Percentiles rank a stretch among this genome's conserved stretches.
These are phyloP conservation scores for Drosophila demipolita DNA, from an alignment of 2,888 invertebrate genomes.

Conservation along the genomic window DNA sequence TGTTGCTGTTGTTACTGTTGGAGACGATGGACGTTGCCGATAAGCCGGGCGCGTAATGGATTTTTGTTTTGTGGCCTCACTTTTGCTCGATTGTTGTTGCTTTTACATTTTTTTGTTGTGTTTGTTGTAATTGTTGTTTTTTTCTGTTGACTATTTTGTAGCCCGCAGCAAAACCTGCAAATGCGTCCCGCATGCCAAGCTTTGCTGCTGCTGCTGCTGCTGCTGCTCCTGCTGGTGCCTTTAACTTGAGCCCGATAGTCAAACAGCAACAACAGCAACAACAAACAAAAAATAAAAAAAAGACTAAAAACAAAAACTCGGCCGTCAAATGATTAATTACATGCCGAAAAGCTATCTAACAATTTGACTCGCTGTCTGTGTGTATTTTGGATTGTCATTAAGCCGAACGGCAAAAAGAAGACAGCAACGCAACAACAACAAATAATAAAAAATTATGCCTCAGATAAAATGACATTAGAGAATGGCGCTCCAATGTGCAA, in stretches of 20 bases:
- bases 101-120: slow-evolving; percentile 9
- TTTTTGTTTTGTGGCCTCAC: slow-evolving; percentile 43
- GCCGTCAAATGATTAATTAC: slow-evolving; percentile 78
- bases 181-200: slow-evolving; percentile 62
- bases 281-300: slow-evolving; percentile 13
- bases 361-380: slow-evolving; percentile 76
- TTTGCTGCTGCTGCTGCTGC: slow-evolving; percentile 13
- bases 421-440: slow-evolving; percentile 28
- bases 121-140: not conserved
- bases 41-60: slow-evolving; percentile 71
- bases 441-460: slow-evolving; percentile 82
- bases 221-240: slow-evolving; percentile 35
- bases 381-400: slow-evolving; percentile 73
- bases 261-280: slow-evolving; percentile 8
- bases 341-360: slow-evolving; percentile 81
- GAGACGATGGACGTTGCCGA: slow-evolving; percentile 63
- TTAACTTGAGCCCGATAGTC: slow-evolving; percentile 38
- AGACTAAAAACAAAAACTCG: slow-evolving; percentile 36
- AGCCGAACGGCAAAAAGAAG: slow-evolving; percentile 58
- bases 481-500: slow-evolving; percentile 50
- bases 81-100: slow-evolving; percentile 14
- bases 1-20: slow-evolving; percentile 24
- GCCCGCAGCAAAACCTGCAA: slow-evolving; percentile 71
- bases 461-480: slow-evolving; percentile 82
- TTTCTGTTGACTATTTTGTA: slow-evolving; percentile 28